Evolutionary conservation across 2,888 invertebrate genomes (phyloP).

Genomic region (Sphecodes monilicornis): DNA sequence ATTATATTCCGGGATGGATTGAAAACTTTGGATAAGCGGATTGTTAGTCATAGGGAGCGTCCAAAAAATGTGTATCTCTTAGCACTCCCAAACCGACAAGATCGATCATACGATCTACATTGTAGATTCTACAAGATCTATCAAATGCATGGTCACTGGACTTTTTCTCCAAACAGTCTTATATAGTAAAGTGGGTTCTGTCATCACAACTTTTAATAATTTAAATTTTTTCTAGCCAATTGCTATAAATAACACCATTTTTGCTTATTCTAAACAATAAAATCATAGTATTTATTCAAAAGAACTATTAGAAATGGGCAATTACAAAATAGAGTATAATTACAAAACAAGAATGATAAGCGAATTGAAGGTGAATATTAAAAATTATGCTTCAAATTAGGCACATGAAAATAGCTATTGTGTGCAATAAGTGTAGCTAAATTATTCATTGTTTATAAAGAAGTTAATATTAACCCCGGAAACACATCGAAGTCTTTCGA

Average conservation of each 20-base stretch:
- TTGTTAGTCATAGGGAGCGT: not conserved
- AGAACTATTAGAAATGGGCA: not conserved
- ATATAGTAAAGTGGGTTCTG: not conserved
- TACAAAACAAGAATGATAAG: not conserved
- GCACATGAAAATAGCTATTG: too few species aligned
- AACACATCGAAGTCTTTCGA: too few species aligned
- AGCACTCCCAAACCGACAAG: not conserved
- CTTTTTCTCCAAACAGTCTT: not conserved
- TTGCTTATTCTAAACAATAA: not conserved
- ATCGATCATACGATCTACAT: not conserved
- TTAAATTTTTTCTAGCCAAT: not conserved
- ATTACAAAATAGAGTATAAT: not conserved
- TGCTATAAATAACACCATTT: not conserved
- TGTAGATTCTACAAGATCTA: too few species aligned
- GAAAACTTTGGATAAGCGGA: not conserved
- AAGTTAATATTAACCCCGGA: too few species aligned
- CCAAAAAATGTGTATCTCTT: slow-evolving; percentile 21
- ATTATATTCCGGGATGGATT: not conserved
- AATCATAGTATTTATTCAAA: not conserved
- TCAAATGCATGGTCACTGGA: too few species aligned
- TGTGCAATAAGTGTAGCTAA: too few species aligned
- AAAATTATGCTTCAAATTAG: too few species aligned
- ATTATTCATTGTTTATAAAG: too few species aligned
- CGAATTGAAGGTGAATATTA: too few species aligned
- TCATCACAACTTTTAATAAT: not conserved